A percentile compares a stretch with the other conserved stretches of the same genome.
Evolutionary conservation across 2,888 invertebrate genomes (phyloP).

Genomic region (Falcaria lacertinaria): DNA sequence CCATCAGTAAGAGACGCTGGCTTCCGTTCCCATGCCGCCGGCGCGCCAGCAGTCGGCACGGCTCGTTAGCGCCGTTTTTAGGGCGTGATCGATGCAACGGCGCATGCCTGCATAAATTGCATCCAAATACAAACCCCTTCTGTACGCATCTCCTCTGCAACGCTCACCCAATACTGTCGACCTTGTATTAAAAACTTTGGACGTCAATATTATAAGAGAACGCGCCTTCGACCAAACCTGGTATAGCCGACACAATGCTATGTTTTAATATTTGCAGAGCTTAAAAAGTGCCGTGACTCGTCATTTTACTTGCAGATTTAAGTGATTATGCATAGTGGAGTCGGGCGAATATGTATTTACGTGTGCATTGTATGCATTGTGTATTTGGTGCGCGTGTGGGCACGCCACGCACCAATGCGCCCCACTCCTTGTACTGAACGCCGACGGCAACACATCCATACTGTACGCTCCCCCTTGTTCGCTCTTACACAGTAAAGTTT

Average conservation of each 20-base stretch:
- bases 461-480: conserved; percentile 39
- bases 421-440: conserved; percentile 15
- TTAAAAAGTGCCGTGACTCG: conserved; percentile 64
- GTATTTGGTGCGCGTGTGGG: conserved; percentile 51
- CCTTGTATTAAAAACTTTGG: conserved; percentile 54
- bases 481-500: conserved; percentile 42
- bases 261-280: conserved; percentile 62
- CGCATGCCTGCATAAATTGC: conserved; percentile 73
- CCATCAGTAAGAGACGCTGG: conserved; percentile 34
- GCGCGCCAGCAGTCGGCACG: conserved; percentile 38
- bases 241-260: conserved; percentile 49
- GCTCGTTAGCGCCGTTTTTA: conserved; percentile 69
- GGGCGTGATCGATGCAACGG: conserved; percentile 71
- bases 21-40: conserved; percentile 65
- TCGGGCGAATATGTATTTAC: conserved; percentile 64
- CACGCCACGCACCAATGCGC: conserved; percentile 55
- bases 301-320: conserved; percentile 73
- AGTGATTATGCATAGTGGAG: conserved; percentile 68
- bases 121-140: conserved; percentile 46
- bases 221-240: conserved; percentile 30
- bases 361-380: conserved; percentile 68
- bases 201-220: conserved; percentile 38
- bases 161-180: conserved; percentile 30
- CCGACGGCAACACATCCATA: conserved; percentile 21
- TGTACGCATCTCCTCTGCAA: conserved; percentile 22